phyloP scores from a whole-genome alignment of 2,113 vertebrate species.

The Acrocephalus arundinaceus region DNA sequence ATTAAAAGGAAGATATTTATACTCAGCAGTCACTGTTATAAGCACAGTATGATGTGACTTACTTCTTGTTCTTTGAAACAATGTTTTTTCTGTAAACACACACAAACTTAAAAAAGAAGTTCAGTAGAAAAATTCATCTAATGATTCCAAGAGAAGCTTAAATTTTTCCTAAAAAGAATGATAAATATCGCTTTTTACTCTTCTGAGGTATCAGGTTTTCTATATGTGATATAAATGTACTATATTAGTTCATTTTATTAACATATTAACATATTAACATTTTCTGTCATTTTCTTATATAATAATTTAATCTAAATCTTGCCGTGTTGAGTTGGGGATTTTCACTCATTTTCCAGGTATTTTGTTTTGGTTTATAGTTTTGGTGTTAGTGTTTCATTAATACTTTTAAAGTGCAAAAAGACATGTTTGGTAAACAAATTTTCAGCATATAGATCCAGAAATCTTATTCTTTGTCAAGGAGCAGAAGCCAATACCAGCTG shows the following conservation, averaged over 20 bases:
- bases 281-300: not conserved
- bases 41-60: not conserved
- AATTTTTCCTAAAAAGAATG: not conserved
- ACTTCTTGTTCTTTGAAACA: not conserved
- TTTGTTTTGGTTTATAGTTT: not conserved
- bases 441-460: not conserved
- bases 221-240: not conserved
- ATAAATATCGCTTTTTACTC: not conserved
- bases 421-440: not conserved
- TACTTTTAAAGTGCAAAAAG: not conserved
- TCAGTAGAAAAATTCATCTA: not conserved
- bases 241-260: not conserved
- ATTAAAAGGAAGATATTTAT: not conserved
- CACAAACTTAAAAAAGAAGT: not conserved
- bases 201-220: not conserved
- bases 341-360: not conserved
- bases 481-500: not conserved
- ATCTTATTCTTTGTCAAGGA: not conserved
- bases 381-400: not conserved
- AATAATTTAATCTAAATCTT: not conserved
- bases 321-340: not conserved
- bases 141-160: not conserved
- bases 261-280: not conserved
- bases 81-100: not conserved
- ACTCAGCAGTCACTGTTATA: not conserved